Base-by-base conservation (phyloP, 1,140 invertebrate species). In the Drosophila repletoides region DNA sequence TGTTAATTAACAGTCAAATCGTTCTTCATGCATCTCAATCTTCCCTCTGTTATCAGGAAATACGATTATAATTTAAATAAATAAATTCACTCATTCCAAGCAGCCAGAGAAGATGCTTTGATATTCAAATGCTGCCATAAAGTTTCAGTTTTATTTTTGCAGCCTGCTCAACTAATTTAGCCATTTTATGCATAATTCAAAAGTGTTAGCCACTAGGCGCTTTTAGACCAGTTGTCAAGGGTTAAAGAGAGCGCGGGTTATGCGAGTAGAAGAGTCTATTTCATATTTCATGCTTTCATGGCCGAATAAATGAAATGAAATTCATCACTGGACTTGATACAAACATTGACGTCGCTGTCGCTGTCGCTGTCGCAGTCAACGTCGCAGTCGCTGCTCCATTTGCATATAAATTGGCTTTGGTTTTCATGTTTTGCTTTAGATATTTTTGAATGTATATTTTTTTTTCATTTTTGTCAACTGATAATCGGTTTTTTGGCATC, bases 321-420 rank as follows among this genome's bases (percentile, higher is more conserved):
- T 77, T 75, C 83, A 77, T 87, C 76, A 87, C 81, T 87, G 81
- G 81, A 79, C 73, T 67, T 72, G 72, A 71, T 68, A 52, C 48
- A 48, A 34, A 31, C 22, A 10, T 43, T 38, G 59, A 41, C 45
- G 28, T 40, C 56, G 46, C 36, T 45, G 66, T 77, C 53, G 31
- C 31, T 33, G 17, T 15, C 48, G 66, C 59, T 75, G 66, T 53
- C 63, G 53, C 38, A 51, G 59, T 66, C n/a, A n/a, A n/a, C n/a
- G n/a, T n/a, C 48, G 34, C 59, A 34, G 10, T 29, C 12, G 60
- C 68, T 48, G 55, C 34, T 28, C 28, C 53, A 88, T 88, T 88
- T 88, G 84, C 84, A 88, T 88, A 84, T 88, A 88, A 88, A 88
- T 88, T 88, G 84, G 53, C 76, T 88, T 84, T 77, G 67, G 49